Evolutionary conservation across 2,113 vertebrate species (phyloP).

Genomic region (Leucoraja erinaceus): DNA sequence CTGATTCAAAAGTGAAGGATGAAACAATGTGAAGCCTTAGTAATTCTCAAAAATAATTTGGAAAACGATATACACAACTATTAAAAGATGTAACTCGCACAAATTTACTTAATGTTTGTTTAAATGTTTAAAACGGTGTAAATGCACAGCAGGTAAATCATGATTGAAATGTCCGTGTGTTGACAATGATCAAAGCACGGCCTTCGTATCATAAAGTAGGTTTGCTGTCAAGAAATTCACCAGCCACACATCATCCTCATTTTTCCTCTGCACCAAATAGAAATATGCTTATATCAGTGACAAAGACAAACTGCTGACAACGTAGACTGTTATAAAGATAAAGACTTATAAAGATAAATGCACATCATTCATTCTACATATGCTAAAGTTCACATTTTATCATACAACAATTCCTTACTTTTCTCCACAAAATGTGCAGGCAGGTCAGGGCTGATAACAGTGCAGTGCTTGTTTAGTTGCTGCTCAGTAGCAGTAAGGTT

Average conservation of each 20-base stretch:
- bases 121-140: background rate
- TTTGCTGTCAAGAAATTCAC: background rate
- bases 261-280: background rate
- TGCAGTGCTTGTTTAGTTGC: conserved; percentile 11
- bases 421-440: background rate
- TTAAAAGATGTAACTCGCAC: background rate
- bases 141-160: background rate
- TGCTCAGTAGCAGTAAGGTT: conserved; percentile 21
- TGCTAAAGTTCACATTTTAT: conserved; percentile 28
- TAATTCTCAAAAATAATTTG: background rate
- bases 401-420: conserved; percentile 1
- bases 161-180: too few species aligned
- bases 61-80: background rate
- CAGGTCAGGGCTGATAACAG: conserved; percentile 15
- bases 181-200: background rate
- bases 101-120: background rate
- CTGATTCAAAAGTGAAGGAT: background rate
- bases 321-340: conserved; percentile 25
- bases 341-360: conserved; percentile 32
- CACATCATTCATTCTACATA: conserved; percentile 23
- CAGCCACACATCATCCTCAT: background rate
- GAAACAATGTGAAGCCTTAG: background rate
- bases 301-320: conserved; percentile 33
- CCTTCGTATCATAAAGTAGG: background rate
- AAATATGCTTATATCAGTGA: background rate